Percentiles rank a stretch among this genome's conserved stretches.
These are phyloP conservation scores for Palythoa caribaeorum DNA, from an alignment of 92 coral and sea anemone genomes.

Conservation along the genomic window DNA sequence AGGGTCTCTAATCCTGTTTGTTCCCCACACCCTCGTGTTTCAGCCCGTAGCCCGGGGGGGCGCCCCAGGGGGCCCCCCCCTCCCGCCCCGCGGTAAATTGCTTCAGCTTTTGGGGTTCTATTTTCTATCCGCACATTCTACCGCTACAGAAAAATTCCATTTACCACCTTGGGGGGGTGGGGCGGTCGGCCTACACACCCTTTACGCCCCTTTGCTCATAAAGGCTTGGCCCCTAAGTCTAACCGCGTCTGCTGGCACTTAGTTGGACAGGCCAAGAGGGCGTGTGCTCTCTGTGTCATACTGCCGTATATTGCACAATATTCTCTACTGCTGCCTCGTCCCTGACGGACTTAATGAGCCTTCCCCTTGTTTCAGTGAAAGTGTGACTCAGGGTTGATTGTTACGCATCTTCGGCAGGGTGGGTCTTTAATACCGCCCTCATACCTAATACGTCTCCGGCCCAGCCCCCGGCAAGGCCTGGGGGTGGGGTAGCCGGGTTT, in stretches of 20 bases:
- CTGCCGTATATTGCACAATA: slow-evolving; percentile 94
- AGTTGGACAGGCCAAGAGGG: slow-evolving; percentile 18
- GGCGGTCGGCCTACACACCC: slow-evolving; percentile 55
- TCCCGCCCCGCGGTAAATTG: slow-evolving; percentile 73
- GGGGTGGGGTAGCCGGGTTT: slow-evolving; percentile 60
- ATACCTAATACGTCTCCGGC: slow-evolving; percentile 66
- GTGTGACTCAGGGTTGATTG: slow-evolving; percentile 84
- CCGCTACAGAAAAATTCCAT: slow-evolving; percentile 90
- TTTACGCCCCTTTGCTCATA: background rate
- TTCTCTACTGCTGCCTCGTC: slow-evolving; percentile 93
- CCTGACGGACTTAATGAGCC: slow-evolving; percentile 67
- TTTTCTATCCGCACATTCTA: slow-evolving; percentile 85
- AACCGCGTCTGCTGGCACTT: slow-evolving; percentile 9
- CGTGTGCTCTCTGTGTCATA: slow-evolving; percentile 92
- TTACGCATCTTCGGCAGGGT: slow-evolving; percentile 94
- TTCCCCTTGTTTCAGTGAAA: slow-evolving; percentile 98
- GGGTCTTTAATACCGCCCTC: slow-evolving; percentile 69
- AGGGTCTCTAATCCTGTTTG: slow-evolving; percentile 98
- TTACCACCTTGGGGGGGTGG: slow-evolving; percentile 75
- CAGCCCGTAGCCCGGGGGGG: slow-evolving; percentile 63
- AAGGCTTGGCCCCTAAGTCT: background rate
- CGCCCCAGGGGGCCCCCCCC: slow-evolving; percentile 41
- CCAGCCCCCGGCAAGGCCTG: slow-evolving; percentile 36
- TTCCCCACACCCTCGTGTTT: slow-evolving; percentile 93
- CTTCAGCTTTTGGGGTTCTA: slow-evolving; percentile 86